Conservation (phyloP, 1,140 invertebrate genomes). For the Drosophila rhopaloa region DNA sequence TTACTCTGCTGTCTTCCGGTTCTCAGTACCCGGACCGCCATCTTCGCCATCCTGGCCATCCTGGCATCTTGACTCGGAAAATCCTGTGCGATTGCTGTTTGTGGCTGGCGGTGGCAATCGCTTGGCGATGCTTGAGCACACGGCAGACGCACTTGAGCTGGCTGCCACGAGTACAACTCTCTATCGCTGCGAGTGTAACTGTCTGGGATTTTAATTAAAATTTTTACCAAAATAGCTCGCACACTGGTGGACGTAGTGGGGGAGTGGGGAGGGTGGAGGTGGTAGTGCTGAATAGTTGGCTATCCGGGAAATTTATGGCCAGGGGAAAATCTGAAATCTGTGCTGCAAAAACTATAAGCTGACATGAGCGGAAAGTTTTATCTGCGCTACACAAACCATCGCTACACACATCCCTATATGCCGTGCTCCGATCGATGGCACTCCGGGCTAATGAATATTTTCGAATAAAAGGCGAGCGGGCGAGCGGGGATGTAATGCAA, state of each 20-base stretch:
- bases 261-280: slow-evolving; percentile 16
- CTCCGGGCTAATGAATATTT: slow-evolving; percentile 76
- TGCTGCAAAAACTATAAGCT: slow-evolving; percentile 72
- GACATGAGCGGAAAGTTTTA: slow-evolving; percentile 63
- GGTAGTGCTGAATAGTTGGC: slow-evolving; percentile 66
- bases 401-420: background rate
- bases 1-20: slow-evolving; percentile 47
- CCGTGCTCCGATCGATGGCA: slow-evolving; percentile 48
- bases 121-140: slow-evolving; percentile 66
- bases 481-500: slow-evolving; percentile 45
- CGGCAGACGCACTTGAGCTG: slow-evolving; percentile 49
- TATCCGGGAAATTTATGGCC: slow-evolving; percentile 71
- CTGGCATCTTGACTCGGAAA: slow-evolving; percentile 24
- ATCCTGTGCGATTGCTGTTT: slow-evolving; percentile 39
- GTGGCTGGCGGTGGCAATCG: slow-evolving; percentile 38
- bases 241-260: background rate
- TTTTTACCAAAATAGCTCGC: slow-evolving; percentile 73
- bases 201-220: slow-evolving; percentile 81
- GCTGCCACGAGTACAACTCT: slow-evolving; percentile 19
- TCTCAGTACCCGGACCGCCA: slow-evolving; percentile 14
- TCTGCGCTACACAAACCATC: slow-evolving; percentile 16
- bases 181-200: slow-evolving; percentile 59
- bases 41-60: slow-evolving; percentile 31
- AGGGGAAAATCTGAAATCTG: slow-evolving; percentile 57
- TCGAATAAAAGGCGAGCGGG: slow-evolving; percentile 25